Percentiles rank a stretch among this genome's conserved stretches.
Evolutionary conservation across 2,797 vertebrate genomes (phyloP).

Genomic region (Odontamblyopus lacepedii): DNA sequence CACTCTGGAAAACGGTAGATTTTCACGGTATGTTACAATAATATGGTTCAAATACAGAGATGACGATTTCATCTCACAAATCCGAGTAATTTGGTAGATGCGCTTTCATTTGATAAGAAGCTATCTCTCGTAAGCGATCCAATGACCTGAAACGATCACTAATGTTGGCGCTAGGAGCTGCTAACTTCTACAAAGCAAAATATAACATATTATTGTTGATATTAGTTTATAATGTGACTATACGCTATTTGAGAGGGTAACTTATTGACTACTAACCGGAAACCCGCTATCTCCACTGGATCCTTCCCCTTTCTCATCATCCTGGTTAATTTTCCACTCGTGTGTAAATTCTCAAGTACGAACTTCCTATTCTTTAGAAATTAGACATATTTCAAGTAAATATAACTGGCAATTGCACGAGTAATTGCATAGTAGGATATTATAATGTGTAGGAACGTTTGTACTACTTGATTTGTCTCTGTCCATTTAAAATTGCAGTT

Average conservation of each 20-base stretch:
- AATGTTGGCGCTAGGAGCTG: constrained; percentile 3
- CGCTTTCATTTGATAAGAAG: neutral
- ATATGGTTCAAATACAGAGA: neutral
- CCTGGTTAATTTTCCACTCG: neutral
- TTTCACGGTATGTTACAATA: constrained; percentile 37
- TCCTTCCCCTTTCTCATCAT: neutral
- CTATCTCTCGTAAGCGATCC: neutral
- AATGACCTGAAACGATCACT: neutral
- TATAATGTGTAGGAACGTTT: neutral
- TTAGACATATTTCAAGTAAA: too few relatives aligned
- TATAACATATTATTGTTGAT: neutral
- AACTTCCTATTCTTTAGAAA: neutral
- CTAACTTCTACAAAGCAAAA: neutral
- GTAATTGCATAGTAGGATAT: neutral
- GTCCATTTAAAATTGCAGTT: neutral
- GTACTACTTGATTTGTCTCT: neutral
- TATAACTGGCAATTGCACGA: too few relatives aligned
- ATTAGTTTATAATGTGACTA: neutral
- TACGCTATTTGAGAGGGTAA: neutral
- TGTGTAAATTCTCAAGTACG: neutral
- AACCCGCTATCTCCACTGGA: neutral
- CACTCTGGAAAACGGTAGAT: neutral
- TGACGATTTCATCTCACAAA: neutral
- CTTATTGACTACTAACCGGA: neutral
- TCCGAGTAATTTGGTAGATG: neutral